Conservation (phyloP, 2,888 invertebrate genomes). For the Chorisops tibialis region DNA sequence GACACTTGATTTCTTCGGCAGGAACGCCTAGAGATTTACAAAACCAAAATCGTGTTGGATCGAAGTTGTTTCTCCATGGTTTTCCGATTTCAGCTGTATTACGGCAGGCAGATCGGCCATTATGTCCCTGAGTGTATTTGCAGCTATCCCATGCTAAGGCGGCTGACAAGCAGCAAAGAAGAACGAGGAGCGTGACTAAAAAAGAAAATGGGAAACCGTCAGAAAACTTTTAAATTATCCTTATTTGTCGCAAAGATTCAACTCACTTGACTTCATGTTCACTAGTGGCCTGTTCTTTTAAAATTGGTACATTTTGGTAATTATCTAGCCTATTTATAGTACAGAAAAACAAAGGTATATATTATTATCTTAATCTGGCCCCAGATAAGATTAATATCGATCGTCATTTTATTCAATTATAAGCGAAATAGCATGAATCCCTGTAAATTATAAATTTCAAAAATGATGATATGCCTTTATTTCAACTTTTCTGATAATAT, state of each 20-base stretch:
- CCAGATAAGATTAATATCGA: too few relatives aligned
- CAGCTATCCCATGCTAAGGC: slow-evolving; percentile 26
- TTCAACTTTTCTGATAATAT: too few relatives aligned
- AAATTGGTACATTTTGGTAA: too few relatives aligned
- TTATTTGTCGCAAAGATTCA: too few relatives aligned
- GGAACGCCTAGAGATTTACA: slow-evolving; percentile 40
- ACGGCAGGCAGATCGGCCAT: slow-evolving; percentile 47
- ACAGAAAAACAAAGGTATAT: too few relatives aligned
- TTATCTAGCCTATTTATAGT: too few relatives aligned
- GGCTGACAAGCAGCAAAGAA: not conserved
- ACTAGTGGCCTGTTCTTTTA: too few relatives aligned
- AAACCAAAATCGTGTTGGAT: slow-evolving; percentile 46
- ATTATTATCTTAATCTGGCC: too few relatives aligned
- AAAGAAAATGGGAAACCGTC: not conserved
- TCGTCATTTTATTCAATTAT: too few relatives aligned
- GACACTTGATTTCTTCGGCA: slow-evolving; percentile 42
- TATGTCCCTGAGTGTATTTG: slow-evolving; percentile 37
- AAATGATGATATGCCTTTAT: too few relatives aligned
- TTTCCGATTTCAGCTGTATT: slow-evolving; percentile 44
- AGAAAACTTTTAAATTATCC: not conserved
- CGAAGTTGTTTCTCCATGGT: slow-evolving; percentile 46
- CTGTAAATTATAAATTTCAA: too few relatives aligned
- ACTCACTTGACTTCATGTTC: slow-evolving; percentile 13
- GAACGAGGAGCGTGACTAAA: not conserved
- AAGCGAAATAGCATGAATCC: too few relatives aligned